Evolutionary conservation across 2,797 vertebrate genomes (phyloP).

Genomic region (Ceyx erithaca): DNA sequence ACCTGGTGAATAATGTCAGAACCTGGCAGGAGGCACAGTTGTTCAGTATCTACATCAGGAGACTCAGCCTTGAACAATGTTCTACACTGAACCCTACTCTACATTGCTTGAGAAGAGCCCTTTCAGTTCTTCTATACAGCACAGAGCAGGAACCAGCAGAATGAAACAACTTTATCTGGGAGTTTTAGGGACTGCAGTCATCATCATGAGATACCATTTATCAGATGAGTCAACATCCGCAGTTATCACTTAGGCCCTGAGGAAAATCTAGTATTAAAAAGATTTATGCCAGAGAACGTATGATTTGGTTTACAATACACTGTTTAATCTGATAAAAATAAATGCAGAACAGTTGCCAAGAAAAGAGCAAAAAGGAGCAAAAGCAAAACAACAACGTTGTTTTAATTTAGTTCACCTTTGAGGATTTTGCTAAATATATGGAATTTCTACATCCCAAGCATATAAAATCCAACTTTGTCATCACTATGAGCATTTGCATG

Average conservation of each 20-base stretch:
- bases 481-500: not conserved
- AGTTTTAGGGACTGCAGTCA: conserved; percentile 19
- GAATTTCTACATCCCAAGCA: not conserved
- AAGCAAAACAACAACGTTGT: not conserved
- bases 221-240: conserved; percentile 55
- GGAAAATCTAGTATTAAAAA: conserved; percentile 30
- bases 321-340: conserved; percentile 36
- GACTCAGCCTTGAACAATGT: not conserved
- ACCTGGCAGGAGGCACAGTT: not conserved
- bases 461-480: not conserved
- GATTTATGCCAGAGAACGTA: conserved; percentile 17
- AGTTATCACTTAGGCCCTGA: conserved; percentile 12
- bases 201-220: conserved; percentile 33
- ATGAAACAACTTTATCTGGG: not conserved
- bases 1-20: not conserved
- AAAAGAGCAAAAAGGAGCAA: not conserved
- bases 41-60: not conserved
- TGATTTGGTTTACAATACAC: conserved; percentile 16
- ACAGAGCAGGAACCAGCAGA: not conserved
- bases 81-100: not conserved
- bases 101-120: not conserved
- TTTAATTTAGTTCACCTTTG: conserved; percentile 7
- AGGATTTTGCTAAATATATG: not conserved
- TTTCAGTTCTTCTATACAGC: not conserved
- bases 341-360: not conserved